Percentiles rank a stretch among this genome's conserved stretches.
These are phyloP conservation scores for Ascidia mentula DNA, from an alignment of 23 tunicate genomes.

Conservation along the genomic window DNA sequence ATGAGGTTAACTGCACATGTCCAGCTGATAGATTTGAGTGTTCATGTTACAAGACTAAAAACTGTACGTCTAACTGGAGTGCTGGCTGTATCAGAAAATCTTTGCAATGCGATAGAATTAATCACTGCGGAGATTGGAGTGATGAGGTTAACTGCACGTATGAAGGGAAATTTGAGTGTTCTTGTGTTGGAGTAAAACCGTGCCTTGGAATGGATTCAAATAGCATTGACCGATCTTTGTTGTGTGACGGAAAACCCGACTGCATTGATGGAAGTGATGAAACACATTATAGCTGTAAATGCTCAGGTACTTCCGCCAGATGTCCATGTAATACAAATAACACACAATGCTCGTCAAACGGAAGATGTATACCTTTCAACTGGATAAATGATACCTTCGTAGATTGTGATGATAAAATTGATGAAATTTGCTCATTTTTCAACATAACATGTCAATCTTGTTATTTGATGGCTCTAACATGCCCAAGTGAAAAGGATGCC, in stretches of 20 bases:
- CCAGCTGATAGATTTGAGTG: neutral
- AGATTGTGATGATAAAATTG: neutral
- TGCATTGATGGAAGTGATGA: neutral
- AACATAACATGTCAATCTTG: neutral
- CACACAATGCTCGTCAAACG: neutral
- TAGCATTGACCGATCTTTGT: neutral
- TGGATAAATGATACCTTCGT: neutral
- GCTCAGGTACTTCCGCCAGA: neutral
- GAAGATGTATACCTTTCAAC: neutral
- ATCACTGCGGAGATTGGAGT: neutral
- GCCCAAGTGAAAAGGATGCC: neutral
- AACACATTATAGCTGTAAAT: neutral
- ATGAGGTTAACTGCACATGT: neutral
- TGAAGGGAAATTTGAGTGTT: neutral
- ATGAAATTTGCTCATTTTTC: neutral
- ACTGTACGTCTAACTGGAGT: neutral
- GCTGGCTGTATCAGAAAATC: neutral
- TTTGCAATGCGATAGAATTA: neutral
- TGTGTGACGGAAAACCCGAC: neutral
- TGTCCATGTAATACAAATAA: neutral
- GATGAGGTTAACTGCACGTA: neutral
- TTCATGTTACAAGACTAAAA: neutral
- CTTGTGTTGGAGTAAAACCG: neutral
- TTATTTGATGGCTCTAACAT: neutral
- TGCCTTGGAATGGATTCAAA: neutral